phyloP scores from a whole-genome alignment of 53 echinoderm and acorn worm genomes.

The Astropecten irregularis region DNA sequence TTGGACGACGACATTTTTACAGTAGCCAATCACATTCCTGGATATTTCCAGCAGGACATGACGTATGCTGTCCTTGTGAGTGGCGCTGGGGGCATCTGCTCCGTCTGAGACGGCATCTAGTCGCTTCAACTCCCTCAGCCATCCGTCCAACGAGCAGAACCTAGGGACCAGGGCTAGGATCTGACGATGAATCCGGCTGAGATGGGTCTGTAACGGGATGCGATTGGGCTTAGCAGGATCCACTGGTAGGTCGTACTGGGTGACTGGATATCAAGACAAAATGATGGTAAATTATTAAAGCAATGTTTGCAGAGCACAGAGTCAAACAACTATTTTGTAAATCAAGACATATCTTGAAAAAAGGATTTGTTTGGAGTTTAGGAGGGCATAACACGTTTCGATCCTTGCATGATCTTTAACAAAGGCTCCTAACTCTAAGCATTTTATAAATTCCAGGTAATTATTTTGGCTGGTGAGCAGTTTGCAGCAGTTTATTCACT shows the following conservation, averaged over 20 bases:
- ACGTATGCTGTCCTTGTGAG: constrained; percentile 49
- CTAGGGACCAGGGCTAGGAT: constrained; percentile 89
- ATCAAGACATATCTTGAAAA: no score
- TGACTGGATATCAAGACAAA: constrained; percentile 52
- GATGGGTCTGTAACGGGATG: constrained; percentile 84
- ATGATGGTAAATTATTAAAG: background rate
- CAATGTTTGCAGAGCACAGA: no score
- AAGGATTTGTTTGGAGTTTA: no score
- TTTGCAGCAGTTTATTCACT: no score
- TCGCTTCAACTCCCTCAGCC: constrained; percentile 76
- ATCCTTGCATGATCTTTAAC: no score
- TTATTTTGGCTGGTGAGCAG: no score
- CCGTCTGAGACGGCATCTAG: constrained; percentile 44
- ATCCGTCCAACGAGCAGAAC: constrained; percentile 81
- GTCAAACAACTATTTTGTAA: no score
- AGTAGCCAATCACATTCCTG: constrained; percentile 88
- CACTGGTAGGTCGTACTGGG: constrained; percentile 71
- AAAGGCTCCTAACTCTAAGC: no score
- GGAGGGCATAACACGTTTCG: no score
- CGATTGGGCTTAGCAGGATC: constrained; percentile 42
- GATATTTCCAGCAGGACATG: constrained; percentile 76
- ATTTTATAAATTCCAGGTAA: no score
- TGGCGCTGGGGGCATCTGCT: background rate
- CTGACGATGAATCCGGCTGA: constrained; percentile 93
- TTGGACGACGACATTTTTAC: constrained; percentile 79